These are phyloP conservation scores for Gasterosteus nipponicus DNA, from an alignment of 2,113 vertebrate species.

Conservation along the genomic window DNA sequence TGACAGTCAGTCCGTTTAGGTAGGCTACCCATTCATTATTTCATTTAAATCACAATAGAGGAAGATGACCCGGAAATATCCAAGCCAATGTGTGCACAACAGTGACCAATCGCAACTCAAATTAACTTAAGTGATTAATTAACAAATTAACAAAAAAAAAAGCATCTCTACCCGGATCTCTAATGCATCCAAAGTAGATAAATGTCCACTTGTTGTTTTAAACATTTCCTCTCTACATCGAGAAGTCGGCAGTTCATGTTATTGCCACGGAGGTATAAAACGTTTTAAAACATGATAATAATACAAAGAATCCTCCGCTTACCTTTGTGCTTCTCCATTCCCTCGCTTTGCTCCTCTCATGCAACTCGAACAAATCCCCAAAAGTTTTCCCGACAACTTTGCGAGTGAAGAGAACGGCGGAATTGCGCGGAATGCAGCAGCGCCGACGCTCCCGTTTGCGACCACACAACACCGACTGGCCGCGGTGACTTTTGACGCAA, in stretches of 20 bases:
- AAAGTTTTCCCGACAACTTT: conserved; percentile 26
- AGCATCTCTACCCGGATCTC: background rate
- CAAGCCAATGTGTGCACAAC: background rate
- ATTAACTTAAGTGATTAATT: background rate
- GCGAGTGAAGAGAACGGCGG: conserved; percentile 21
- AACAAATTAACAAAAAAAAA: background rate
- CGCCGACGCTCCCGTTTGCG: conserved; percentile 39
- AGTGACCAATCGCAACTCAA: background rate
- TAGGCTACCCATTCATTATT: background rate
- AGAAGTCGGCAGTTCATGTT: conserved; percentile 10
- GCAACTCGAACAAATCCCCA: conserved; percentile 49
- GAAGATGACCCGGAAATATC: conserved; percentile 5
- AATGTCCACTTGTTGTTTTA: background rate
- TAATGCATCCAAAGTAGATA: background rate
- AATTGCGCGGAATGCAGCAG: conserved; percentile 28
- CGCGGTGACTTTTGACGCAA: conserved; percentile 30
- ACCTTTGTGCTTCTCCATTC: conserved; percentile 85
- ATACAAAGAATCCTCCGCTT: conserved; percentile 11
- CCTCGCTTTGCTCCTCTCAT: conserved; percentile 42
- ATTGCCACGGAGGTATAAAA: background rate
- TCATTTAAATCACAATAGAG: background rate
- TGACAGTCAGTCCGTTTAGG: background rate
- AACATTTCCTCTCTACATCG: background rate
- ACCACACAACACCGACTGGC: conserved; percentile 19
- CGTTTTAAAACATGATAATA: too few species aligned